phyloP scores from a whole-genome alignment of 30 jellyfish, hydroid and myxozoan genomes.

The Sanderia malayensis region DNA sequence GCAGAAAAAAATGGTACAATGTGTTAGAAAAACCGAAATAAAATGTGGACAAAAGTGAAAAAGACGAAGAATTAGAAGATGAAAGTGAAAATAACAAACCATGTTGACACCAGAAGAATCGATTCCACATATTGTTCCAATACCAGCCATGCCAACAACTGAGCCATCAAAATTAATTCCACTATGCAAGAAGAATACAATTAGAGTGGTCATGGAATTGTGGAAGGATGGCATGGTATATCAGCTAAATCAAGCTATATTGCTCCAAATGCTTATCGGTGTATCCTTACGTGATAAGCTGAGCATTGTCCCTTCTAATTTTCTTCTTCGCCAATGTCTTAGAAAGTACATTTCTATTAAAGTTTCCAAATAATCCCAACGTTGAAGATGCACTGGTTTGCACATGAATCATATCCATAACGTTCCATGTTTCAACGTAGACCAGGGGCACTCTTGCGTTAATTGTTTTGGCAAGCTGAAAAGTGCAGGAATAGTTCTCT shows the following conservation, averaged over 20 bases:
- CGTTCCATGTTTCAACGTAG: constrained; percentile 56
- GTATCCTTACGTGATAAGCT: constrained; percentile 78
- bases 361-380: constrained; percentile 44
- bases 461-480: constrained; percentile 60
- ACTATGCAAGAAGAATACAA: constrained; percentile 29
- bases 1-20: no score
- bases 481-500: no score
- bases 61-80: no score
- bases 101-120: constrained; percentile 79
- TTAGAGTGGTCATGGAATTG: no score
- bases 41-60: no score
- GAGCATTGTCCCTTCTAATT: constrained; percentile 74
- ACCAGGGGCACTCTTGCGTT: constrained; percentile 60
- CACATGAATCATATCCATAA: constrained; percentile 40
- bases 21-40: no score
- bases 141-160: constrained; percentile 93
- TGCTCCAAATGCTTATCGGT: neutral
- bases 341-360: constrained; percentile 47
- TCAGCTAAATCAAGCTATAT: neutral
- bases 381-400: constrained; percentile 51
- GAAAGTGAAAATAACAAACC: no score
- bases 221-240: no score
- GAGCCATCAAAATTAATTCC: constrained; percentile 87
- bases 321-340: constrained; percentile 24
- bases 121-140: constrained; percentile 82